Evolutionary conservation across 2,113 vertebrate genomes (phyloP).

Genomic region (Chroicocephalus ridibundus): DNA sequence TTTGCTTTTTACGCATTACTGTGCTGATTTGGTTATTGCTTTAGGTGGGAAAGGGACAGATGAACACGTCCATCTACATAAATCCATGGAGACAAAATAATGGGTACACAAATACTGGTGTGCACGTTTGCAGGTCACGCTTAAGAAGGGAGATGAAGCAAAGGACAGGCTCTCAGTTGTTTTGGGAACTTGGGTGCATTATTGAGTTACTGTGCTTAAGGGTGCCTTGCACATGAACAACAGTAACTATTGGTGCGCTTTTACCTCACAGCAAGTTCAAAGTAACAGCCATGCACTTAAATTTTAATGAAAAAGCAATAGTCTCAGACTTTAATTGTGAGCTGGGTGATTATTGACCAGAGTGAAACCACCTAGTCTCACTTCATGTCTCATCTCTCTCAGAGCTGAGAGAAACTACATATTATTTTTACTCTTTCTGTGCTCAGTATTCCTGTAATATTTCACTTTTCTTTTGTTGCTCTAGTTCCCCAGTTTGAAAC

Average conservation of each 20-base stretch:
- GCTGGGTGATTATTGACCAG: not conserved
- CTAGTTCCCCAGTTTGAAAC: constrained; percentile 92
- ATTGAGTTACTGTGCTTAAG: not conserved
- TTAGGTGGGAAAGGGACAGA: not conserved
- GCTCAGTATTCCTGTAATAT: not conserved
- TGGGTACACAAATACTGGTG: not conserved
- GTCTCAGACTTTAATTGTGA: constrained; percentile 8
- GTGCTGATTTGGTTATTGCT: not conserved
- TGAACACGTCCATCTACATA: not conserved
- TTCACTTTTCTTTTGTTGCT: constrained; percentile 60
- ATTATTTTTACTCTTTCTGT: constrained; percentile 2
- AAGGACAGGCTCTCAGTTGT: not conserved
- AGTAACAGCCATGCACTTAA: not conserved
- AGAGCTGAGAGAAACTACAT: not conserved
- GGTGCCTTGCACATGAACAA: not conserved
- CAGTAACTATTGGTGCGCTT: not conserved
- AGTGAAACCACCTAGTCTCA: not conserved
- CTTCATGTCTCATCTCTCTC: not conserved
- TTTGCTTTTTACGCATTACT: not conserved
- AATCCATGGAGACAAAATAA: not conserved
- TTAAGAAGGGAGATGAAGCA: not conserved
- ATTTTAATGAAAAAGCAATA: constrained; percentile 9
- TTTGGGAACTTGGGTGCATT: not conserved
- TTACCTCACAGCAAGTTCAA: not conserved
- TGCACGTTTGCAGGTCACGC: not conserved